phyloP scores from a whole-genome alignment of 2,113 vertebrate species.

The Pteruthius melanotis region DNA sequence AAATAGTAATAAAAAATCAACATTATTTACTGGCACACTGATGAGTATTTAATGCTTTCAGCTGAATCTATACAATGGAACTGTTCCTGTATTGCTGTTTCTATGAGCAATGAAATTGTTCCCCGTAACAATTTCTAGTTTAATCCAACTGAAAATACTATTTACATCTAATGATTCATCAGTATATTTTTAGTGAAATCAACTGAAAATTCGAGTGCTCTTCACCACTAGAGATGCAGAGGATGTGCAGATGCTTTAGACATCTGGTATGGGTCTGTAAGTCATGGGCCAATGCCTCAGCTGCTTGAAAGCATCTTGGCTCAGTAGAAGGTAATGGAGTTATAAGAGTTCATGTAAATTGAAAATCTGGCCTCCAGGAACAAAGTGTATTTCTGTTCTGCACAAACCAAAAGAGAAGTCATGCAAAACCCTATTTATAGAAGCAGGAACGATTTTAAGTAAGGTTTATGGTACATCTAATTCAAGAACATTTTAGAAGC shows the following conservation, averaged over 20 bases:
- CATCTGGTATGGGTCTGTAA: background rate
- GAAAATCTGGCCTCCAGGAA: background rate
- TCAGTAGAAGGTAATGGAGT: background rate
- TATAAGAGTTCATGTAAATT: background rate
- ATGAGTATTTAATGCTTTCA: background rate
- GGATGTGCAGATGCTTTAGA: background rate
- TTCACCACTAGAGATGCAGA: background rate
- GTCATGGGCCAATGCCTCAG: background rate
- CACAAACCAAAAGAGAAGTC: background rate
- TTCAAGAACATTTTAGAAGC: background rate
- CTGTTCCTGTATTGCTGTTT: background rate
- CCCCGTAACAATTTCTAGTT: background rate
- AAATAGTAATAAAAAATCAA: background rate
- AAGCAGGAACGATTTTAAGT: background rate
- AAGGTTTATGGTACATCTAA: background rate
- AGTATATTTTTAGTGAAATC: background rate
- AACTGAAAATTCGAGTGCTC: background rate
- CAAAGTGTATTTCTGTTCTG: background rate
- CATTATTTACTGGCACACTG: background rate
- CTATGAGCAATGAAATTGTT: background rate
- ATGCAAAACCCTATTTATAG: conserved; percentile 14
- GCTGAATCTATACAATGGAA: background rate
- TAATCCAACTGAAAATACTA: background rate
- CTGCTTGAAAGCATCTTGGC: background rate
- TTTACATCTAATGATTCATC: background rate